These are phyloP conservation scores for Operophtera brumata DNA, from an alignment of 2,888 invertebrate species.

Conservation along the genomic window DNA sequence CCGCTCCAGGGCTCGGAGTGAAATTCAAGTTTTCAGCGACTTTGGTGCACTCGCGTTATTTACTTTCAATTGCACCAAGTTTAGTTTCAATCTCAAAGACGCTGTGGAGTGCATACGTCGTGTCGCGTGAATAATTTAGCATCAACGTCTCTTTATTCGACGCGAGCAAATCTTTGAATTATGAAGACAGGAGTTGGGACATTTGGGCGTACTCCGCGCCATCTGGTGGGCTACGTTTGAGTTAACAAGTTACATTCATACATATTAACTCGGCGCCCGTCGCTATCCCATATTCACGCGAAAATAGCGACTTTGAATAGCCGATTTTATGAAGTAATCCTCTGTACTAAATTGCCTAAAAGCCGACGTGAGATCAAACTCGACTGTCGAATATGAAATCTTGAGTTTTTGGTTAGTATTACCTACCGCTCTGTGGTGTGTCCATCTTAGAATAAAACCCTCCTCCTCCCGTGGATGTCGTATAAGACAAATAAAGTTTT, in stretches of 20 bases:
- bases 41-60: constrained; percentile 29
- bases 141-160: constrained; percentile 64
- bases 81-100: constrained; percentile 36
- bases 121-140: constrained; percentile 64
- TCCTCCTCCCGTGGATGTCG: too few species aligned
- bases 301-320: constrained; percentile 35
- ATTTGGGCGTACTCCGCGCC: constrained; percentile 52
- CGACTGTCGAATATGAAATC: background rate
- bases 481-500: too few species aligned
- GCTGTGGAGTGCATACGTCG: constrained; percentile 39
- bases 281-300: constrained; percentile 66
- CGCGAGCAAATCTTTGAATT: constrained; percentile 74
- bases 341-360: background rate
- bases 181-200: constrained; percentile 63
- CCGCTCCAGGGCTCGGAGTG: constrained; percentile 4
- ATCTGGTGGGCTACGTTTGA: constrained; percentile 53
- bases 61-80: constrained; percentile 36
- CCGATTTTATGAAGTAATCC: constrained; percentile 27
- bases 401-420: too few species aligned
- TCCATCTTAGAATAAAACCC: too few species aligned
- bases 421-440: too few species aligned
- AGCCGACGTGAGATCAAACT: background rate
- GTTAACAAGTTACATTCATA: constrained; percentile 73
- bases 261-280: constrained; percentile 68
- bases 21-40: constrained; percentile 28